phyloP scores from a whole-genome alignment of 2,888 invertebrate species.

The Rhamnusium bicolor region DNA sequence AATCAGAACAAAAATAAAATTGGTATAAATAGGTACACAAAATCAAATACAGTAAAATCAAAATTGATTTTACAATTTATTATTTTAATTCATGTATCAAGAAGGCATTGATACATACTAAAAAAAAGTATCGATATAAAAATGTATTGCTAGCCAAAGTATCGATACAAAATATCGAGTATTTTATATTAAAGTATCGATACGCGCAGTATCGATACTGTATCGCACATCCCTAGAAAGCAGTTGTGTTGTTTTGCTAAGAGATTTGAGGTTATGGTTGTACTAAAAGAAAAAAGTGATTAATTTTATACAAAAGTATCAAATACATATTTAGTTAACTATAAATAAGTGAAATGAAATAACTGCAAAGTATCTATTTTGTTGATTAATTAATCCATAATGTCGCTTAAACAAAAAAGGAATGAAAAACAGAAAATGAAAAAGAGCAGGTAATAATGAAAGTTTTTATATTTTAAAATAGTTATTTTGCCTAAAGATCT shows the following conservation, averaged over 20 bases:
- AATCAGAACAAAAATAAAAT: no score
- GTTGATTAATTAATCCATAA: background rate
- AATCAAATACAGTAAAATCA: no score
- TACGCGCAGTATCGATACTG: no score
- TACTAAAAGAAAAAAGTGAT: background rate
- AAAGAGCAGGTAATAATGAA: background rate
- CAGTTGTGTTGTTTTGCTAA: background rate
- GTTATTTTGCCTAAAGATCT: background rate
- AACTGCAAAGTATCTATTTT: background rate
- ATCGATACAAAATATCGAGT: no score
- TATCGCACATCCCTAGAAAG: no score
- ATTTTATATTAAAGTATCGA: no score
- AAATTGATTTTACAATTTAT: no score
- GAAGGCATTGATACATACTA: no score
- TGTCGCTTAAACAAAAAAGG: constrained; percentile 14
- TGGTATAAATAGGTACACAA: no score
- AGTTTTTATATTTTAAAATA: background rate
- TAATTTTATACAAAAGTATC: background rate
- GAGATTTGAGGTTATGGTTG: constrained; percentile 4
- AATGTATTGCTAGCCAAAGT: no score
- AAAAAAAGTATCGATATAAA: no score
- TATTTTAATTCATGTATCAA: no score
- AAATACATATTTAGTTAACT: background rate
- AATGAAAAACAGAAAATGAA: constrained; percentile 1
- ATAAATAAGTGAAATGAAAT: background rate